phyloP scores from a whole-genome alignment of 2,113 vertebrate species.

The Madoqua kirkii region DNA sequence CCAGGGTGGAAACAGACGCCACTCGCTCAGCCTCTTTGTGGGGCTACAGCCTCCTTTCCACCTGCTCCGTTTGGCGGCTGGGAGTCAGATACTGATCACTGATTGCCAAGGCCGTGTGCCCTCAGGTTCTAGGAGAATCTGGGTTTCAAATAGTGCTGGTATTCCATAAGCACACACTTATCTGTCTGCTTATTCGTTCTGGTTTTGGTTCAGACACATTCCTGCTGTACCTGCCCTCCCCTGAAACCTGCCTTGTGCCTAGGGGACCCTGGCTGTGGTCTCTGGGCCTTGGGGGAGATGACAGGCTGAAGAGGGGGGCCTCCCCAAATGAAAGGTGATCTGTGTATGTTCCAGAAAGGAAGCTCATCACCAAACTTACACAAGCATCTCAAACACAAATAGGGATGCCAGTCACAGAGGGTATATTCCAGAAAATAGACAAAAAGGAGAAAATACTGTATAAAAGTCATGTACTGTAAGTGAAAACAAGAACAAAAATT shows the following conservation, averaged over 20 bases:
- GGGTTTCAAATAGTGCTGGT: background rate
- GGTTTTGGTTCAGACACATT: background rate
- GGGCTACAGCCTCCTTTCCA: background rate
- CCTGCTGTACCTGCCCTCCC: fast-evolving
- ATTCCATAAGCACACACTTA: background rate
- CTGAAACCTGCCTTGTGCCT: background rate
- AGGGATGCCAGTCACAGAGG: background rate
- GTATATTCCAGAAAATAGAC: background rate
- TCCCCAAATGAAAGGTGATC: background rate
- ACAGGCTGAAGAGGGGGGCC: background rate
- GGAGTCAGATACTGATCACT: background rate
- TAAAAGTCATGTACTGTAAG: background rate
- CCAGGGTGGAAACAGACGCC: background rate
- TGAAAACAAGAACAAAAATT: background rate
- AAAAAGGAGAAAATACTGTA: background rate
- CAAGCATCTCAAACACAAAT: background rate
- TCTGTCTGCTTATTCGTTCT: background rate
- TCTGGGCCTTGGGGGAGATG: background rate
- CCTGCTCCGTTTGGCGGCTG: background rate
- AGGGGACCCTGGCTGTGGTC: too few relatives aligned
- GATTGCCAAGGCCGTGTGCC: background rate
- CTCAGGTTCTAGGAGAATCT: background rate
- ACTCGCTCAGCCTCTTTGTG: fast-evolving
- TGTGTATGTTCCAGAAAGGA: background rate
- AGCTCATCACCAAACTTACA: background rate